phyloP scores from a whole-genome alignment of 2,797 vertebrate genomes.

The Sebastes trivittatus region DNA sequence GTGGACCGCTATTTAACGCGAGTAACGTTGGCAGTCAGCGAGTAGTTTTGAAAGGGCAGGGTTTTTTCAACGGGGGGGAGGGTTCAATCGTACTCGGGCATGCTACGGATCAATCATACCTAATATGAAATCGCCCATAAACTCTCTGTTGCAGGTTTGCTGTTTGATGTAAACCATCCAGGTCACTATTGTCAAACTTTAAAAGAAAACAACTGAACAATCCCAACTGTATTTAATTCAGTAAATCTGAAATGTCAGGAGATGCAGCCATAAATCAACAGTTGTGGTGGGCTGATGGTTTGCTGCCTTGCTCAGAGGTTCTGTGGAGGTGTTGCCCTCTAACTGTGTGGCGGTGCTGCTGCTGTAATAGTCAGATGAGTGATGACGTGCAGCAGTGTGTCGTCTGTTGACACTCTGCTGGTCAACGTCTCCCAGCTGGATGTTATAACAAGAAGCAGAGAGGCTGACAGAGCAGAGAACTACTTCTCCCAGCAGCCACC shows the following conservation, averaged over 20 bases:
- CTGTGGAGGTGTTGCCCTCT: neutral
- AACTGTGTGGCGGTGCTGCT: neutral
- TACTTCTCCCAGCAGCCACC: slow-evolving; percentile 5
- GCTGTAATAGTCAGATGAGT: neutral
- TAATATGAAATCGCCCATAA: too few species aligned
- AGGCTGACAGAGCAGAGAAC: neutral
- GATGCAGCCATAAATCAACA: neutral
- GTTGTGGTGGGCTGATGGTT: neutral
- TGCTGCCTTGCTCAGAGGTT: slow-evolving; percentile 1
- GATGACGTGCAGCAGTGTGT: slow-evolving; percentile 5
- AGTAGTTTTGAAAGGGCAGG: too few species aligned
- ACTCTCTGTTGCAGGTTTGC: neutral
- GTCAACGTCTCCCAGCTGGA: slow-evolving; percentile 60
- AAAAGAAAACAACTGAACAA: neutral
- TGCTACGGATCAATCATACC: too few species aligned
- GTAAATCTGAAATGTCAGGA: neutral
- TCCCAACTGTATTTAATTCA: neutral
- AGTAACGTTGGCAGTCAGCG: too few species aligned
- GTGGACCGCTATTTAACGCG: too few species aligned
- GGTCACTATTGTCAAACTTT: too few species aligned
- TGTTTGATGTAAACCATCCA: too few species aligned
- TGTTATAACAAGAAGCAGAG: slow-evolving; percentile 55
- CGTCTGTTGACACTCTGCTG: slow-evolving; percentile 19
- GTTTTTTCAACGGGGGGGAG: too few species aligned
- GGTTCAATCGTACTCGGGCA: too few species aligned